Percentiles rank a stretch among this genome's conserved stretches.
phyloP scores from a whole-genome alignment of 2,888 invertebrate genomes.

The Chloroclysta siterata region DNA sequence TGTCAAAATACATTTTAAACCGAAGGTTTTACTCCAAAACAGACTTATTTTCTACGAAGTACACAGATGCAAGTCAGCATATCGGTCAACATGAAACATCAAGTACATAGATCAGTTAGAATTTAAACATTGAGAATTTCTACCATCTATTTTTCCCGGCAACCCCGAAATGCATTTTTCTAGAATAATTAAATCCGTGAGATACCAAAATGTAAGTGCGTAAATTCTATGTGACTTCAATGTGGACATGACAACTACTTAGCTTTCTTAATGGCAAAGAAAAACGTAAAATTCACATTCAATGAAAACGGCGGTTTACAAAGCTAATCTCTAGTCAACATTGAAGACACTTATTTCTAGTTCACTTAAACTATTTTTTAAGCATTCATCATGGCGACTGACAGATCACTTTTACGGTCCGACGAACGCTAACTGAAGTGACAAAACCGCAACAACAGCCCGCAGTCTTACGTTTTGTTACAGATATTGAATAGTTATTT shows the following conservation, averaged over 20 bases:
- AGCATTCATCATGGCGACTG: conserved; percentile 3
- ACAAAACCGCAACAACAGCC: too few relatives aligned
- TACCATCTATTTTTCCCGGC: conserved; percentile 11
- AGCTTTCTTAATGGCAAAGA: conserved; percentile 15
- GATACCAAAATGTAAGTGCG: conserved; percentile 29
- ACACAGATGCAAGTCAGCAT: conserved; percentile 14
- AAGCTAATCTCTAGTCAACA: conserved; percentile 24
- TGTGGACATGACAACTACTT: conserved; percentile 12
- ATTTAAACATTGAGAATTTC: conserved; percentile 20
- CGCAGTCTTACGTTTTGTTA: conserved; percentile 1
- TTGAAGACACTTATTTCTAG: conserved; percentile 54
- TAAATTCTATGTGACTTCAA: conserved; percentile 24
- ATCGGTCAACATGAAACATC: conserved; percentile 8
- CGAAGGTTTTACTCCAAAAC: conserved; percentile 12
- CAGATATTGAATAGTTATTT: neutral
- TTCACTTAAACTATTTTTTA: conserved; percentile 33
- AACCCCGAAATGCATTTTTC: conserved; percentile 11
- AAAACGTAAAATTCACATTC: conserved; percentile 7
- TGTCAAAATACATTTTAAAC: conserved; percentile 18
- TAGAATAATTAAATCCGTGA: conserved; percentile 20
- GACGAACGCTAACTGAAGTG: neutral
- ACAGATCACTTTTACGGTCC: neutral
- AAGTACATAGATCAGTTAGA: conserved; percentile 8
- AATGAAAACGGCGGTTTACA: conserved; percentile 16
- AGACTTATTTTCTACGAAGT: conserved; percentile 7